A percentile compares a stretch with the other conserved stretches of the same genome.
Evolutionary conservation across 1,140 invertebrate species (phyloP).

Genomic region (Zaprionus lachaisei): DNA sequence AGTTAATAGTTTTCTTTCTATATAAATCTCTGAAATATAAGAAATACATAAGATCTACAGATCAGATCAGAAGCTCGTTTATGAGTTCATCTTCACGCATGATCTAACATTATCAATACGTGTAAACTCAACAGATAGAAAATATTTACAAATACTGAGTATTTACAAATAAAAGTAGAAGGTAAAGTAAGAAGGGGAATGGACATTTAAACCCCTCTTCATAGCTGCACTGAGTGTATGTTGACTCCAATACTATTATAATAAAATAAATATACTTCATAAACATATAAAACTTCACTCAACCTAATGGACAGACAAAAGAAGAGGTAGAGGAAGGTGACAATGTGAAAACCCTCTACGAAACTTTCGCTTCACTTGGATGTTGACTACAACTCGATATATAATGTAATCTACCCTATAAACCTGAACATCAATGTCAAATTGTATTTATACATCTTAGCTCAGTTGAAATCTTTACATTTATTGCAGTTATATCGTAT

Average conservation of each 20-base stretch:
- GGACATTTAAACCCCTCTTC: neutral
- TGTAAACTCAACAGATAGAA: neutral
- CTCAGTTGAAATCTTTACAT: conserved; percentile 23
- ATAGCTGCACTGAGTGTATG: neutral
- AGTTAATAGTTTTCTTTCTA: neutral
- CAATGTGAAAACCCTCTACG: too few relatives aligned
- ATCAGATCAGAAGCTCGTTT: too few relatives aligned
- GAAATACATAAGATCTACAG: neutral
- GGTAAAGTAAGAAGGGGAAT: too few relatives aligned
- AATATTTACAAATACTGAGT: neutral
- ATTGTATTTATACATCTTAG: too few relatives aligned
- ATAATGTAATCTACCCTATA: neutral
- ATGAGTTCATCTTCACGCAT: too few relatives aligned
- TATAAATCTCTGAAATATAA: neutral
- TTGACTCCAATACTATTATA: too few relatives aligned
- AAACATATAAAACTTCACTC: too few relatives aligned
- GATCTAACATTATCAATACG: neutral
- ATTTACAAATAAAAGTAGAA: neutral
- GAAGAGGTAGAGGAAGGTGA: too few relatives aligned
- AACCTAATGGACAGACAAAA: too few relatives aligned
- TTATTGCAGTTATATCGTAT: conserved; percentile 23
- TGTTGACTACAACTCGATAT: neutral
- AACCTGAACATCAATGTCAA: neutral
- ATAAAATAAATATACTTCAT: too few relatives aligned
- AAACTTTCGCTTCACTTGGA: too few relatives aligned